Conservation (phyloP, 2,113 vertebrate species). For the Copsychus sechellarum region DNA sequence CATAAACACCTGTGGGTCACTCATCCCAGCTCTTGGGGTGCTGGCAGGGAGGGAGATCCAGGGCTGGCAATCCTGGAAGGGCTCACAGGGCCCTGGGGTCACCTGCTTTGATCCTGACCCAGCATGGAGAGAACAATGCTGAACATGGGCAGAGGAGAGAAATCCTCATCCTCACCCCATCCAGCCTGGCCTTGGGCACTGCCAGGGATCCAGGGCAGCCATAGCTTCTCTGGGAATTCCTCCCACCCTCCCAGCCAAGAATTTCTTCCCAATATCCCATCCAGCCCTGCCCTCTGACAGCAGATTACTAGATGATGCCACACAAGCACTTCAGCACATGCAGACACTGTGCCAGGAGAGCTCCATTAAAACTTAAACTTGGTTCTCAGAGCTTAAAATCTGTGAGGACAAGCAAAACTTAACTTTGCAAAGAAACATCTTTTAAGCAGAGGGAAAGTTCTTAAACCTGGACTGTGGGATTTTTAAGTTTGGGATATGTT, state of each 20-base stretch:
- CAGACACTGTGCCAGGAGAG: not conserved
- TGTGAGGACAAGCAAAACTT: not conserved
- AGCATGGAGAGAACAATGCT: not conserved
- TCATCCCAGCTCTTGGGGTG: not conserved
- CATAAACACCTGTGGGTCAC: not conserved
- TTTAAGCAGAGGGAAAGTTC: not conserved
- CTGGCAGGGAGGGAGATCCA: not conserved
- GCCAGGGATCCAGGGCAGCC: not conserved
- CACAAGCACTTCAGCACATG: rapidly evolving
- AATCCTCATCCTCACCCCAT: rapidly evolving
- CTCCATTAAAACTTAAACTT: not conserved
- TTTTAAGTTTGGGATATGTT: not conserved
- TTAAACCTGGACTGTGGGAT: not conserved
- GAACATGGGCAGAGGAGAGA: not conserved
- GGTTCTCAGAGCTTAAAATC: not conserved
- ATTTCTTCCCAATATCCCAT: not conserved
- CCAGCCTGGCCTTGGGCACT: not conserved
- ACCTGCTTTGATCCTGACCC: not conserved
- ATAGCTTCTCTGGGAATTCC: rapidly evolving
- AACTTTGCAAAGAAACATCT: not conserved
- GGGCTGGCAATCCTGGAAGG: not conserved
- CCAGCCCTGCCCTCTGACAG: not conserved
- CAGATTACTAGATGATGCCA: not conserved
- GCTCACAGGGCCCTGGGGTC: not conserved
- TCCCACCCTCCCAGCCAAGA: rapidly evolving